phyloP scores from a whole-genome alignment of 2,888 invertebrate species.

The Heliconius erato region DNA sequence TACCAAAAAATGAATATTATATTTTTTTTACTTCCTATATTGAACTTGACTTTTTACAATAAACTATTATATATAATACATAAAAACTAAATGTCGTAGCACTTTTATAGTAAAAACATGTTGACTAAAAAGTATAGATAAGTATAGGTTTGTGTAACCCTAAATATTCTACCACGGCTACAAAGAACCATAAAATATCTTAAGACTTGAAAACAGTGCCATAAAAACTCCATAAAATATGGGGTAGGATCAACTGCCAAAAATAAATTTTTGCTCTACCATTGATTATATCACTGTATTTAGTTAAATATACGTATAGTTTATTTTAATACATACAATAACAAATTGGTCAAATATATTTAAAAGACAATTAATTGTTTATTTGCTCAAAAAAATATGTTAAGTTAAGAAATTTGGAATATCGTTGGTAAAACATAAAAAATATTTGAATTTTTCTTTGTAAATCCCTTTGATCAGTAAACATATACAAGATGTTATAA shows the following conservation, averaged over 20 bases:
- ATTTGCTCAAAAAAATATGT: background rate
- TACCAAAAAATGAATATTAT: background rate
- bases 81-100: background rate
- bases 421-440: background rate
- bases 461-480: background rate
- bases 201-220: background rate
- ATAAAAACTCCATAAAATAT: slow-evolving; percentile 16
- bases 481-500: background rate
- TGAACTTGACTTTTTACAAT: background rate
- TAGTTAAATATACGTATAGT: background rate
- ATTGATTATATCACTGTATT: background rate
- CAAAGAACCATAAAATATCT: slow-evolving; percentile 13
- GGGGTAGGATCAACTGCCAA: background rate
- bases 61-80: background rate
- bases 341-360: background rate
- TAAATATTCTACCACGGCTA: background rate
- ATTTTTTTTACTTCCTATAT: background rate
- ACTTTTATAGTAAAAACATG: background rate
- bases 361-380: background rate
- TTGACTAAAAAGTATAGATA: background rate
- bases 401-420: background rate
- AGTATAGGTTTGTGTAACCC: background rate
- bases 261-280: background rate
- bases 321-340: no score
- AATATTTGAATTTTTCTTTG: background rate